phyloP scores from a whole-genome alignment of 1,140 invertebrate genomes.

The Lasioglossum baleicum region DNA sequence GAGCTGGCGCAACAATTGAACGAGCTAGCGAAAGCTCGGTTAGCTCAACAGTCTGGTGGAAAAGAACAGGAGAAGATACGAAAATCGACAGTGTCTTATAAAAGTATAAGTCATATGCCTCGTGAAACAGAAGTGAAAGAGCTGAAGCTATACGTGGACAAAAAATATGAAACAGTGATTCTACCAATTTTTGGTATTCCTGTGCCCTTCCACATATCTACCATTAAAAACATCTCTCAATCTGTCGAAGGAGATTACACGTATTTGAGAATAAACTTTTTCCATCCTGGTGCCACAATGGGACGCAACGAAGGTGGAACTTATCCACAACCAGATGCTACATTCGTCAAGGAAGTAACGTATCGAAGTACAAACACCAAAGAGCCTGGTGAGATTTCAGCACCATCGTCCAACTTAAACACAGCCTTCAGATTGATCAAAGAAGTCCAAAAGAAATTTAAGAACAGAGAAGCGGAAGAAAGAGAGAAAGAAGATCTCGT shows the following conservation, averaged over 20 bases:
- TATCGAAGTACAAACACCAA: slow-evolving; percentile 98
- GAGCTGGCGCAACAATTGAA: slow-evolving; percentile 95
- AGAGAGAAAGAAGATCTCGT: slow-evolving; percentile 99
- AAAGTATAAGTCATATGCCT: slow-evolving; percentile 94
- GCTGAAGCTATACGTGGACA: slow-evolving; percentile 97
- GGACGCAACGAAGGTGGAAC: slow-evolving; percentile 93
- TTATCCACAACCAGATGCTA: slow-evolving; percentile 96
- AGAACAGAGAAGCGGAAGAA: slow-evolving; percentile 98
- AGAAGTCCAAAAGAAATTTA: slow-evolving; percentile 99
- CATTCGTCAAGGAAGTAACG: slow-evolving; percentile 99
- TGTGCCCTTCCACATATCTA: slow-evolving; percentile 99
- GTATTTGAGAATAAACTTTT: slow-evolving; percentile 99
- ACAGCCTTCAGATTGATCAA: slow-evolving; percentile 98
- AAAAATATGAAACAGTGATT: slow-evolving; percentile 98
- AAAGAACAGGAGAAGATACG: slow-evolving; percentile 94
- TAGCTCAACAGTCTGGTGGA: slow-evolving; percentile 91
- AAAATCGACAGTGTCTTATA: slow-evolving; percentile 98
- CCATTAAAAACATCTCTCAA: slow-evolving; percentile 99
- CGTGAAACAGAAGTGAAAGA: slow-evolving; percentile 95
- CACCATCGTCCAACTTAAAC: slow-evolving; percentile 97
- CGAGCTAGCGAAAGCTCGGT: slow-evolving; percentile 93
- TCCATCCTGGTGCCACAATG: slow-evolving; percentile 97
- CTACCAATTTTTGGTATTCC: slow-evolving; percentile 97
- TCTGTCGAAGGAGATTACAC: slow-evolving; percentile 99
- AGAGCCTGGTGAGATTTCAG: slow-evolving; percentile 97